A percentile compares a stretch with the other conserved stretches of the same genome.
These are phyloP conservation scores for Sturmia bella DNA, from an alignment of 2,888 invertebrate genomes.

Conservation along the genomic window DNA sequence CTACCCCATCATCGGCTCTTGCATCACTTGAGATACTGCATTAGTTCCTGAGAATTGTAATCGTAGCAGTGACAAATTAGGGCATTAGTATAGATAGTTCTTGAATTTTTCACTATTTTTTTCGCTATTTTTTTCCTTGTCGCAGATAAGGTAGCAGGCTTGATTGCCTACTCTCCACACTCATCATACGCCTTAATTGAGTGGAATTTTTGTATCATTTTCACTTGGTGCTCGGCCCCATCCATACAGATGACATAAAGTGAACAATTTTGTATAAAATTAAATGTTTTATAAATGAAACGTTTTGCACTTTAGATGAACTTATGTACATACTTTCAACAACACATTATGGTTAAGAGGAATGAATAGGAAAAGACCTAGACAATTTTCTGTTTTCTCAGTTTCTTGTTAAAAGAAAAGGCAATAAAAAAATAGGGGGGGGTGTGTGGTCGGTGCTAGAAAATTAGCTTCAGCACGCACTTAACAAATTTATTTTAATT, in stretches of 20 bases:
- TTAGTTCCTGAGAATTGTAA: too few species aligned
- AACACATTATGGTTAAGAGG: background rate
- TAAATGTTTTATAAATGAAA: conserved; percentile 49
- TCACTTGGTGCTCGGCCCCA: too few species aligned
- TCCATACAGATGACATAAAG: conserved; percentile 43
- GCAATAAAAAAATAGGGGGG: background rate
- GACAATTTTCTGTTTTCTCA: conserved; percentile 3
- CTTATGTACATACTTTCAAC: conserved; percentile 6
- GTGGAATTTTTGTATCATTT: too few species aligned
- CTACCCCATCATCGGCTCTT: too few species aligned
- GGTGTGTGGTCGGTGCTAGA: background rate
- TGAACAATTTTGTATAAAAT: conserved; percentile 57
- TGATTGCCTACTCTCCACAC: too few species aligned
- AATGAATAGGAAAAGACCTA: background rate
- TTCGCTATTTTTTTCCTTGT: too few species aligned
- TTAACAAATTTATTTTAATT: conserved; percentile 69
- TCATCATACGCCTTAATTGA: too few species aligned
- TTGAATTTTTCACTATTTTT: too few species aligned
- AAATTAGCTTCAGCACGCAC: conserved; percentile 62
- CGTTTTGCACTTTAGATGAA: conserved; percentile 42
- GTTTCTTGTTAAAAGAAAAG: background rate
- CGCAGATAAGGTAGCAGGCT: too few species aligned
- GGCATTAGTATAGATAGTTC: too few species aligned
- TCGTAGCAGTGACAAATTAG: too few species aligned
- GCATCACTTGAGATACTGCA: too few species aligned